Evolutionary conservation across 2,113 vertebrate species (phyloP), one percentile per base, ranked within the genome.

Genomic region (Oncorhynchus gorbuscha): DNA sequence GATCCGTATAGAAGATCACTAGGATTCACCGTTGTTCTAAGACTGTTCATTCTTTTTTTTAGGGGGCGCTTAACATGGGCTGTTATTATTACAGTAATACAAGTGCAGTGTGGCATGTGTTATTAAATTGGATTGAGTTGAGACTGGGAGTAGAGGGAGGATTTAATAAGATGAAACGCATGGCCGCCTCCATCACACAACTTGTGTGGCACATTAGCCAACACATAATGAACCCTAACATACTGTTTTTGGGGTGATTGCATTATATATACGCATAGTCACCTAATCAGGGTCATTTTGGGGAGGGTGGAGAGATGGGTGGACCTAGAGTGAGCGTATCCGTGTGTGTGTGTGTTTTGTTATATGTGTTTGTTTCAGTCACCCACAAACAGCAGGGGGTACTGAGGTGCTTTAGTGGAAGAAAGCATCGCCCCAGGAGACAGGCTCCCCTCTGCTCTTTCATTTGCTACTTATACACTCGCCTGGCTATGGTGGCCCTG

Each of bases 131-230:
- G 81, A 88, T 83, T 83, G 75, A 75, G 76, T 70, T 78, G 28
- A 79, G 77, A 83, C 77, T 39, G 58, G 73, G 76, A 76, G 73
- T 74, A 79, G 80, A 85, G 22, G 24, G 39, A 72, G 26, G 24
- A 28, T 87, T 89, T 89, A 91, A 89, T 89, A 85, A 84, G 86
- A 87, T 83, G 84, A 89, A 84, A 85, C 79, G 88, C 89, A 89
- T 88, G 86, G 86, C 73, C 82, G 70, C 76, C 78, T 90, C 72
- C 81, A 83, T 88, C 75, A 55, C 84, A 75, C 51, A 86, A 89
- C 80, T 78, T 80, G 77, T 78, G 85, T 76, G 81, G 77, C 39
- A 70, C 75, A 88, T 86, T 87, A 84, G 75, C 85, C 79, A 85
- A 79, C 65, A 49, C 79, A 88, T 87, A 87, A 90, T 86, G 84